Evolutionary conservation across 2,797 vertebrate genomes (phyloP), one percentile per base, ranked within the genome.

Genomic region (Yasuhikotakia modesta): DNA sequence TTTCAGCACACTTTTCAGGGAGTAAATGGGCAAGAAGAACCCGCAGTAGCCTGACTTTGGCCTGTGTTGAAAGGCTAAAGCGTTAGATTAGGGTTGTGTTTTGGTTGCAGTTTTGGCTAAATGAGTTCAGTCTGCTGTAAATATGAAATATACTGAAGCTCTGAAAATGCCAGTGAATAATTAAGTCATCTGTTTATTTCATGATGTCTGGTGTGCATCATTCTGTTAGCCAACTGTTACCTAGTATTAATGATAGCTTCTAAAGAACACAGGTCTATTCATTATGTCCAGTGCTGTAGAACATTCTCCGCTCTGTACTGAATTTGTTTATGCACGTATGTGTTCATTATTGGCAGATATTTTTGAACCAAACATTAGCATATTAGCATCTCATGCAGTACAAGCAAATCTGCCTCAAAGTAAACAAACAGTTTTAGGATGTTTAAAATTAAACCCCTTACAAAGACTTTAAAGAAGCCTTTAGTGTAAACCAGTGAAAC

Each of bases 1-100:
- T 35, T 35, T 35, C 32, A 35, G 32, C 32, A 35, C 32, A 35
- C 32, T 87, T 90, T 92, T 90, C 87, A 86, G 87, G 70, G 86
- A 85, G 89, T 89, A 85, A 91, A 93, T 86, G 90, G 91, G 91
- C 89, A 85, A 87, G 88, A 58, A 48, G 27, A 1, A 72, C 74
- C 85, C 83, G 92, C 92, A 93, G 93, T 90, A 85, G 80, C 85
- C 64, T 39, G 85, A 90, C 90, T 93, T 90, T 92, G 80, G 67
- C 45, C 2, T 35, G 52, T 67, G 55, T 79, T 87, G 85, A 84
- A 91, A 87, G 82, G 81, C 80, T 61, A 50, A 74, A 78, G 61
- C 81, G 58, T 74, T 55, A 74, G 60, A 85, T 84, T 86, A 87
- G 85, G 82, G 87, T 85, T 83, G 86, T 76, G 85, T 63, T 30